phyloP scores from a whole-genome alignment of 1,140 invertebrate genomes.

The Musca domestica region DNA sequence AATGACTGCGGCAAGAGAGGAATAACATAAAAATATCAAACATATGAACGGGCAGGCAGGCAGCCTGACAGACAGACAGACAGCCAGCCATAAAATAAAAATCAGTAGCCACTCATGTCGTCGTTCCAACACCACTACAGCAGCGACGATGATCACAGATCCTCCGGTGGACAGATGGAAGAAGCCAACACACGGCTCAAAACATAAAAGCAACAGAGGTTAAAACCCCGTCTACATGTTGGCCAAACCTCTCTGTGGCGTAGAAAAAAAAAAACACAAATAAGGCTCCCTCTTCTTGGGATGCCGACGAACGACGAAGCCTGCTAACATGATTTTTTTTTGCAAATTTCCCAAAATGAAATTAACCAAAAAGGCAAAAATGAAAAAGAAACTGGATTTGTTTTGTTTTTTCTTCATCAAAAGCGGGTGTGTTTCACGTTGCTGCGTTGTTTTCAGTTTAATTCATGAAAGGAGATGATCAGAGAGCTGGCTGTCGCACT shows the following conservation, averaged over 20 bases:
- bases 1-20: not conserved
- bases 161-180: not conserved
- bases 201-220: not conserved
- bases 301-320: not conserved
- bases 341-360: no score
- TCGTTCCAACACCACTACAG: no score
- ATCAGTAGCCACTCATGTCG: not conserved
- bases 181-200: not conserved
- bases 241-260: not conserved
- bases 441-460: not conserved
- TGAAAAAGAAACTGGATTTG: not conserved
- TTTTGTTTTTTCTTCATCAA: not conserved
- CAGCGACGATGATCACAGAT: not conserved
- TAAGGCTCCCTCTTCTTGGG: not conserved
- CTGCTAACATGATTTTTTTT: no score
- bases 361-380: no score
- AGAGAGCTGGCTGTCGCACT: no score
- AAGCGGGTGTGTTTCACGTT: constrained; percentile 2
- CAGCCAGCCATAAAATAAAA: not conserved
- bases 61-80: no score
- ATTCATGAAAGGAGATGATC: not conserved
- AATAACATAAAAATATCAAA: no score
- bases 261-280: not conserved
- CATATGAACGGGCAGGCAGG: no score
- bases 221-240: not conserved